Evolutionary conservation across 2,113 vertebrate species (phyloP), one percentile per base, ranked within the genome.

Genomic region (Microcebus griseorufus): DNA sequence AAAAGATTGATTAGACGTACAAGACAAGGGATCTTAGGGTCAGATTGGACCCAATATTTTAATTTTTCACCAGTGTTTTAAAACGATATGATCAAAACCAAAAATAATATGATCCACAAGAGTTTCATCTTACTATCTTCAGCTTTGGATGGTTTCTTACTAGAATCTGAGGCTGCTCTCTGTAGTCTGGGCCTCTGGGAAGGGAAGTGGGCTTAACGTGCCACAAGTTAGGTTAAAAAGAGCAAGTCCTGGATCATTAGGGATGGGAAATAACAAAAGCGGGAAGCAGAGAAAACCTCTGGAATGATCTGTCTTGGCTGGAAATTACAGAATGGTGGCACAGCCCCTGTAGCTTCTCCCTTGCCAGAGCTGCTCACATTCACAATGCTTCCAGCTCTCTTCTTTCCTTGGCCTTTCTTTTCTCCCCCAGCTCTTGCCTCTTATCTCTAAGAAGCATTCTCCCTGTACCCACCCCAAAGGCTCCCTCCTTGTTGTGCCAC

Each of bases 261-360:
- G 42, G 48, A 14, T 64, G 16, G 75, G 14, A 34, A 45, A 91
- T 48, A n/a, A 53, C 11, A 92, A 75, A 84, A 90, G 32, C 48
- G 85, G 84, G 58, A 86, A 79, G 81, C 48, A 90, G 58, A 88
- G 78, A 75, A 89, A 37, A 34, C 16, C n/a, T 95, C 48, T 76
- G 51, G 51, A 60, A 42, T 58, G 17, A 58, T 60, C 12, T 18
- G 16, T 64, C 25, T 58, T 86, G 42, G 42, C 55, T 69, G 32
- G 14, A 34, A 13, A 48, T 20, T 17, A 18, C 1, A 55, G 11
- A 67, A 70, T 18, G 20, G 37, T 34, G 45, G 80, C 53, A 32
- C 0, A 1, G 53, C 27, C 39, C 25, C 65, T 45, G n/a, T 3
- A 55, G 72, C 65, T 72, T 79, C 86, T 95, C 39, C 76, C 17